phyloP scores from a whole-genome alignment of 1,140 invertebrate species.

The Pantala flavescens region DNA sequence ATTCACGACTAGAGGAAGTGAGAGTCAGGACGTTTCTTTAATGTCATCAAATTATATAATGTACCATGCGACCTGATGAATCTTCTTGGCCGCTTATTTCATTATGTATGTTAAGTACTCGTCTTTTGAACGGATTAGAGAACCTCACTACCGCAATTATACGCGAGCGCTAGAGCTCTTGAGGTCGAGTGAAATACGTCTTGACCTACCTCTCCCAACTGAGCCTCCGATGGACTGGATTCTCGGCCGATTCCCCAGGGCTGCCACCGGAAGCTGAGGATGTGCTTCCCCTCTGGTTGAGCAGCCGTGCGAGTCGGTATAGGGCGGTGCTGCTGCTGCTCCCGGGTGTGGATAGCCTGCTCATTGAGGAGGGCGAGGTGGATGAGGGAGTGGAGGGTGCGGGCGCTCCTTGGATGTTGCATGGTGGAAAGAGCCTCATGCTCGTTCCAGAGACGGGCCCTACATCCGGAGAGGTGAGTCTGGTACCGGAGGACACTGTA shows the following conservation, averaged over 20 bases:
- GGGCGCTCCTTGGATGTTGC: neutral
- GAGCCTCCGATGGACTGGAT: slow-evolving; percentile 49
- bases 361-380: neutral
- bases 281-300: slow-evolving; percentile 47
- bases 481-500: neutral
- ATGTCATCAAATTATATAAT: too few relatives aligned
- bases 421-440: neutral
- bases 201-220: slow-evolving; percentile 63
- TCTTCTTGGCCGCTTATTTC: too few relatives aligned
- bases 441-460: neutral
- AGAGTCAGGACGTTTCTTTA: too few relatives aligned
- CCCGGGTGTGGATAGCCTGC: neutral
- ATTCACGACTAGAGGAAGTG: too few relatives aligned
- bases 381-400: neutral
- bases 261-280: slow-evolving; percentile 22
- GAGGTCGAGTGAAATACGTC: too few relatives aligned
- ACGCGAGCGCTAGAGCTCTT: too few relatives aligned
- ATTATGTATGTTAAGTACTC: too few relatives aligned
- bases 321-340: slow-evolving; percentile 40
- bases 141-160: too few relatives aligned
- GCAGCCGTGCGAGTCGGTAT: slow-evolving; percentile 52
- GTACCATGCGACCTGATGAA: too few relatives aligned
- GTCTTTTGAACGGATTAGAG: too few relatives aligned
- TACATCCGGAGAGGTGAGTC: neutral
- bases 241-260: slow-evolving; percentile 28